Evolutionary conservation across 2,888 invertebrate species (phyloP), one percentile per base, ranked within the genome.

Genomic region (Drosophila atripex): DNA sequence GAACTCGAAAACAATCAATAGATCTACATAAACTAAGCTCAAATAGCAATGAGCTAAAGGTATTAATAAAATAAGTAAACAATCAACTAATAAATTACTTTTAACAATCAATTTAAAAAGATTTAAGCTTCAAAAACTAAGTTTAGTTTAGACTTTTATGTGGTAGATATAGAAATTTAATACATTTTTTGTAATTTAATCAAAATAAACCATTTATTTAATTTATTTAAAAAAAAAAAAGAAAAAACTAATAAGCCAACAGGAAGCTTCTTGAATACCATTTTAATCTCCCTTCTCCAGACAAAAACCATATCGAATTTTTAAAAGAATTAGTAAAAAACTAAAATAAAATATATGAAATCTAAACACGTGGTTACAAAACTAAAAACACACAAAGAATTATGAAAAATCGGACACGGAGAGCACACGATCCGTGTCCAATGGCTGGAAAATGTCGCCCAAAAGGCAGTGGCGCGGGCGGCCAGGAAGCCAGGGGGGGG

Each of bases 381-480:
- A 35, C 14, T 28, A 16, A 35, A 45, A 32, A 45, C n/a, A 14
- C 14, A 18, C 9, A 18, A 41, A 43, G 54, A 54, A 54, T 39
- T n/a, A 47, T 41, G 30, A 32, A 41, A 47, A 47, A 41, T 55
- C 38, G 55, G 35, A 47, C 25, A 46, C 16, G 55, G 55, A 38
- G 55, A n/a, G 11, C 35, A 28, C 1, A 14, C 46, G 14, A 30
- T 30, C 60, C 60, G 32, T 61, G 39, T 47, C 46, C 30, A 61
- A 61, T 61, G 46, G 39, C 43, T n/a, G 41, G 18, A 41, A 54
- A 54, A 47, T 60, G 39, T 47, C 60, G 38, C 28, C 59, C 18
- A 28, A 61, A 61, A 12, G 30, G 30, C 16, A 4, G 16, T 6
- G 12, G 46, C 11, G 30, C 12, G 11, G 47, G 50, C 2, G 43